Conservation (phyloP, 2,113 vertebrate genomes). For the Tautogolabrus adspersus region DNA sequence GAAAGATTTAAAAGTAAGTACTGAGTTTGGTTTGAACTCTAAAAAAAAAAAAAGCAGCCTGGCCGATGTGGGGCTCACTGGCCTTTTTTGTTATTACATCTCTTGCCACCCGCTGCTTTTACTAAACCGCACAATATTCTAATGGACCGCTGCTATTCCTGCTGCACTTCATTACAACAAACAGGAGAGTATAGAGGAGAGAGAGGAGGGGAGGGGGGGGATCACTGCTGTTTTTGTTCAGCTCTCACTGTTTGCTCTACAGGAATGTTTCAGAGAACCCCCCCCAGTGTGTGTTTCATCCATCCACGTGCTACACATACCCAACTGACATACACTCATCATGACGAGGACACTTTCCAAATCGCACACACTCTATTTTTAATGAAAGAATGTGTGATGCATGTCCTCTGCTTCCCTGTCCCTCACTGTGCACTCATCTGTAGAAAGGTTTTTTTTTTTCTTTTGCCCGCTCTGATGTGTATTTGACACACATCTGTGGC, state of each 20-base stretch:
- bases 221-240: slow-evolving; percentile 55
- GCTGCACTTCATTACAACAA: slow-evolving; percentile 58
- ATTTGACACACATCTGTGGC: slow-evolving; percentile 76
- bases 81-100: slow-evolving; percentile 42
- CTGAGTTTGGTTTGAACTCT: slow-evolving; percentile 27
- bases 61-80: slow-evolving; percentile 1
- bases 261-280: slow-evolving; percentile 63
- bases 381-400: slow-evolving; percentile 43
- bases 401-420: slow-evolving; percentile 31
- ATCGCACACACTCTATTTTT: slow-evolving; percentile 16
- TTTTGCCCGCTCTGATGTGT: slow-evolving; percentile 30
- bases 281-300: slow-evolving; percentile 41
- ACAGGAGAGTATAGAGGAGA: slow-evolving; percentile 31
- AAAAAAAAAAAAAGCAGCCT: slow-evolving; percentile 13
- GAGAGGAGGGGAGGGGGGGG: not conserved
- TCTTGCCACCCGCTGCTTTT: slow-evolving; percentile 56
- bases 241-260: slow-evolving; percentile 44
- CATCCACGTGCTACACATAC: slow-evolving; percentile 74
- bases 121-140: slow-evolving; percentile 54
- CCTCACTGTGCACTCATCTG: slow-evolving; percentile 25
- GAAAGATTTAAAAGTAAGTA: not conserved
- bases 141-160: slow-evolving; percentile 57
- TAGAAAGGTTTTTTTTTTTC: not conserved
- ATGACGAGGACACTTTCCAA: slow-evolving; percentile 40
- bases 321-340: slow-evolving; percentile 53